Evolutionary conservation across 2,797 vertebrate species (phyloP).

Genomic region (Tokudaia tokunoshimensis): DNA sequence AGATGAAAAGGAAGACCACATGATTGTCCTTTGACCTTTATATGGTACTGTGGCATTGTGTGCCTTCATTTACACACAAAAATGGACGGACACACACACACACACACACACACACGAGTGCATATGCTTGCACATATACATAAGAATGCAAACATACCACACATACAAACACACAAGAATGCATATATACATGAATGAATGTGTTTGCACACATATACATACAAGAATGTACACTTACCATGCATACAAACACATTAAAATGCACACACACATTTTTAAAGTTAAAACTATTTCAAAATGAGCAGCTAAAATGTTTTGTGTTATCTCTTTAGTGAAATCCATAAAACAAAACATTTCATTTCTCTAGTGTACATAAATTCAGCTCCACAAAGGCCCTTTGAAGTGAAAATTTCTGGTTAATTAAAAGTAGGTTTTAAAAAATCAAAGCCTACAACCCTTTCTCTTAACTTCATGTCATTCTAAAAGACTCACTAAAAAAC

Average conservation of each 20-base stretch:
- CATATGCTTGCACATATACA: neutral
- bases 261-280: neutral
- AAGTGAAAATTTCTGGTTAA: neutral
- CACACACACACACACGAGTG: neutral
- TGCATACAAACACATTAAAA: neutral
- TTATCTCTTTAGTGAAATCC: constrained; percentile 58
- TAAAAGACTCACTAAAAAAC: neutral
- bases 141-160: neutral
- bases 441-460: neutral
- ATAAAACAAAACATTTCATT: constrained; percentile 67
- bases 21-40: neutral
- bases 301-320: constrained; percentile 64
- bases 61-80: neutral
- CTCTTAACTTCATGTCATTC: constrained; percentile 46
- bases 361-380: constrained; percentile 40
- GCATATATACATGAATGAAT: neutral
- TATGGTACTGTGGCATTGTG: neutral
- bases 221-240: neutral
- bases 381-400: constrained; percentile 31
- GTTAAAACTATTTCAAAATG: constrained; percentile 36
- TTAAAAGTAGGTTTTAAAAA: neutral
- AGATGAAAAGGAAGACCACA: neutral
- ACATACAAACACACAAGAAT: neutral
- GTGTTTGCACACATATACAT: neutral
- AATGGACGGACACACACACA: neutral